Evolutionary conservation across 2,888 invertebrate species (phyloP).

Genomic region (Melanophora roralis): DNA sequence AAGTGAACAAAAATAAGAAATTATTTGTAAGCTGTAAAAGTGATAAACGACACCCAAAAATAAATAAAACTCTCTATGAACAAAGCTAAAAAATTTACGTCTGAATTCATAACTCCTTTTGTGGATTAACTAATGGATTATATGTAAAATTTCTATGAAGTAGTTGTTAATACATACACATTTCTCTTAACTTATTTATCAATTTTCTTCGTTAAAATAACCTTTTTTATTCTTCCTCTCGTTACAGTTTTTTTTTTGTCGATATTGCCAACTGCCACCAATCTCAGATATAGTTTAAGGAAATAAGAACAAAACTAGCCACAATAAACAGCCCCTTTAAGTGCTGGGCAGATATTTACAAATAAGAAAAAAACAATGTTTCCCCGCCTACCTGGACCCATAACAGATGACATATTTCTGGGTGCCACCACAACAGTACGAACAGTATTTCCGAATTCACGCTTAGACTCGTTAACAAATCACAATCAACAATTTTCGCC

Average conservation of each 20-base stretch:
- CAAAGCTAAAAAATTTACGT: too few relatives aligned
- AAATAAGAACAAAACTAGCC: neutral
- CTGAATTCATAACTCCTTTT: too few relatives aligned
- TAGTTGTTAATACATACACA: too few relatives aligned
- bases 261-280: neutral
- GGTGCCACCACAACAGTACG: slow-evolving; percentile 73
- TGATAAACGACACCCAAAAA: too few relatives aligned
- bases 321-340: slow-evolving; percentile 5
- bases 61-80: too few relatives aligned
- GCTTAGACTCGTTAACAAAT: slow-evolving; percentile 72
- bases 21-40: too few relatives aligned
- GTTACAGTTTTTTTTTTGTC: neutral
- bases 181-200: neutral
- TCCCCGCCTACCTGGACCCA: slow-evolving; percentile 73
- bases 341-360: slow-evolving; percentile 59
- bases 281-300: slow-evolving; percentile 15
- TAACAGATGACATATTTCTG: slow-evolving; percentile 71
- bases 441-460: slow-evolving; percentile 75
- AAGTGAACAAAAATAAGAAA: too few relatives aligned
- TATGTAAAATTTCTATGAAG: too few relatives aligned
- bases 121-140: too few relatives aligned
- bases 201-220: neutral
- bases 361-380: slow-evolving; percentile 69
- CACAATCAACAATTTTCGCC: slow-evolving; percentile 41
- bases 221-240: neutral